Evolutionary conservation across 2,888 invertebrate genomes (phyloP).

Genomic region (Noctua fimbriata): DNA sequence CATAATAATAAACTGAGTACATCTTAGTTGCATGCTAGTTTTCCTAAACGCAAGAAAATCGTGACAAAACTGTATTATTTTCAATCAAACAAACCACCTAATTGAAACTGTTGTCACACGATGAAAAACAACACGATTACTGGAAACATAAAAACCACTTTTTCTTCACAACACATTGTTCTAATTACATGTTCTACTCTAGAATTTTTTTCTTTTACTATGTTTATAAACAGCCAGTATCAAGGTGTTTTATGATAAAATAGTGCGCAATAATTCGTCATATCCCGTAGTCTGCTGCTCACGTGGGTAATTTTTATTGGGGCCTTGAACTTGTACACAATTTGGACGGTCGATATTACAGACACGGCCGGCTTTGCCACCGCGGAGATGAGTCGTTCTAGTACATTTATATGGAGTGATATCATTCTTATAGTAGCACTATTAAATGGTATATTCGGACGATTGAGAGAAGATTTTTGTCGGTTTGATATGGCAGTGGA

Average conservation of each 20-base stretch:
- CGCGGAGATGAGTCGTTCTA: slow-evolving; percentile 74
- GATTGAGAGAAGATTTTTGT: slow-evolving; percentile 35
- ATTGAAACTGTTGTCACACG: slow-evolving; percentile 62
- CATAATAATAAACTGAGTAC: slow-evolving; percentile 4
- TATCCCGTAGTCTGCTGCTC: slow-evolving; percentile 77
- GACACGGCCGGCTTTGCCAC: slow-evolving; percentile 75
- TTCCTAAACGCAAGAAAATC: slow-evolving; percentile 38
- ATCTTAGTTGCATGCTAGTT: slow-evolving; percentile 19
- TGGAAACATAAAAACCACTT: slow-evolving; percentile 46
- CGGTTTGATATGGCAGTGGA: slow-evolving; percentile 6
- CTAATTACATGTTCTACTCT: slow-evolving; percentile 46
- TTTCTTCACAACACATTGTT: slow-evolving; percentile 52
- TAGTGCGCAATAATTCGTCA: slow-evolving; percentile 74
- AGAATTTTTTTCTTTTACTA: slow-evolving; percentile 38
- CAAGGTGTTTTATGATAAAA: slow-evolving; percentile 67
- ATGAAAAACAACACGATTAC: slow-evolving; percentile 55
- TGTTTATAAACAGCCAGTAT: slow-evolving; percentile 69
- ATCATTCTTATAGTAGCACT: slow-evolving; percentile 76
- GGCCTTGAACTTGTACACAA: slow-evolving; percentile 88
- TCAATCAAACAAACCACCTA: slow-evolving; percentile 47
- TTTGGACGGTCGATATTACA: slow-evolving; percentile 88
- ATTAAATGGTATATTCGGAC: slow-evolving; percentile 58
- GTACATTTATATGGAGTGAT: slow-evolving; percentile 79
- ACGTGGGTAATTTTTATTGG: slow-evolving; percentile 86
- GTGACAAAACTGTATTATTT: slow-evolving; percentile 48